Evolutionary conservation across 2,888 invertebrate species (phyloP), one percentile per base, ranked within the genome.

Genomic region (Brachyopa scutellaris): DNA sequence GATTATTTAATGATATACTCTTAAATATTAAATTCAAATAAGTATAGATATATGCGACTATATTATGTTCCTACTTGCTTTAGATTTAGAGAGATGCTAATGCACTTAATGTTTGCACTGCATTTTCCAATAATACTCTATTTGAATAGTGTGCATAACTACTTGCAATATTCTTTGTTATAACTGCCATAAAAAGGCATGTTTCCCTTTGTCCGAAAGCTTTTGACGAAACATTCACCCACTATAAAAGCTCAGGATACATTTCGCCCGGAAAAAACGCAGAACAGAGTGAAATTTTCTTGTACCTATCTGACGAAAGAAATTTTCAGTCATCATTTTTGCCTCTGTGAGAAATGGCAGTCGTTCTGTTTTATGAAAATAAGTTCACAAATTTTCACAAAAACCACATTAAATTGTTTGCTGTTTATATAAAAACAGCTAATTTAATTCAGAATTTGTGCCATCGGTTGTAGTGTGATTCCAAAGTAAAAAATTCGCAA

Each of bases 361-460:
- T 86, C 87, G 88, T 88, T 86, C 88, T 88, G 85, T 88, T 88
- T 85, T 88, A 87, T 87, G 87, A 87, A 85, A 88, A 87, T 84
- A 87, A 87, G 85, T 87, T 88, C 77, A 88, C 87, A 85, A 90
- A 89, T 89, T 88, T 90, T 86, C 89, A 90, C 84, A 90, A 89
- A 87, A 89, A 89, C 84, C 89, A 89, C 84, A 88, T 88, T 64
- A 90, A 89, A 86, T 84, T 90, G 79, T 90, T 88, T 89, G 90
- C 89, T 88, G 90, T 89, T 87, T 90, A 90, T 77, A 90, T 90
- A 88, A 90, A 90, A 89, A 90, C 89, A 85, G 89, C 89, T 86
- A 90, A 88, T 88, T 85, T 89, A 85, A 88, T 89, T 88, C 88
- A 89, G 87, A 89, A 88, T 85, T 87, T 86, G 33, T 69, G 29